These are phyloP conservation scores for Ornithoptera alexandrae DNA, from an alignment of 2,888 invertebrate genomes.

Conservation along the genomic window DNA sequence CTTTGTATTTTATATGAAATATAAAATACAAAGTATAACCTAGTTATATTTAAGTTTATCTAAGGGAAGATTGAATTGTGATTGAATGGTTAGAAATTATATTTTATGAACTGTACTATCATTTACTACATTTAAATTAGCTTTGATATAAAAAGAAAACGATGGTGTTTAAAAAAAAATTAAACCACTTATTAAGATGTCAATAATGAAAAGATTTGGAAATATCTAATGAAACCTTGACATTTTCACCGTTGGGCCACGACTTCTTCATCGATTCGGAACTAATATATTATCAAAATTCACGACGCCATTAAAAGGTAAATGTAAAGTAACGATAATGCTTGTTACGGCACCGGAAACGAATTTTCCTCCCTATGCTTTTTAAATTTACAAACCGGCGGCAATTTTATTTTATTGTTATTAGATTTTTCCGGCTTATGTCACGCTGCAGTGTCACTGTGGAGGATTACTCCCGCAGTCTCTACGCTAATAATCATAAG, in stretches of 20 bases:
- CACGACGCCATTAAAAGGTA: conserved; percentile 59
- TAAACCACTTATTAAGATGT: too few species aligned
- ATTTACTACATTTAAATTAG: too few species aligned
- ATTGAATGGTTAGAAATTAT: too few species aligned
- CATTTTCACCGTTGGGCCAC: background rate
- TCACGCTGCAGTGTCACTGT: conserved; percentile 72
- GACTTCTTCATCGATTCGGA: background rate
- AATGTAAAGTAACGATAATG: conserved; percentile 77
- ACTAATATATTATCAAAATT: conserved; percentile 51
- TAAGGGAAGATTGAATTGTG: too few species aligned
- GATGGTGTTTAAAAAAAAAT: too few species aligned
- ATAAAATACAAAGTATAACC: too few species aligned
- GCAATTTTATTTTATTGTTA: conserved; percentile 81
- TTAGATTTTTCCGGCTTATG: conserved; percentile 80
- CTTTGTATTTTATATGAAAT: background rate
- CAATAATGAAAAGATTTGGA: too few species aligned
- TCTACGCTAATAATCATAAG: conserved; percentile 79
- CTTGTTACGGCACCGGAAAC: conserved; percentile 71
- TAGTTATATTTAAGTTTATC: too few species aligned
- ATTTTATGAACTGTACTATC: too few species aligned
- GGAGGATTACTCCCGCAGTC: conserved; percentile 77
- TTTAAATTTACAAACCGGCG: conserved; percentile 77
- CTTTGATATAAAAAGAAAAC: too few species aligned
- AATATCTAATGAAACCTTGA: too few species aligned
- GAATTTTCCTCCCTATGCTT: conserved; percentile 74